phyloP scores from a whole-genome alignment of 2,797 vertebrate genomes.

The Discoglossus pictus region DNA sequence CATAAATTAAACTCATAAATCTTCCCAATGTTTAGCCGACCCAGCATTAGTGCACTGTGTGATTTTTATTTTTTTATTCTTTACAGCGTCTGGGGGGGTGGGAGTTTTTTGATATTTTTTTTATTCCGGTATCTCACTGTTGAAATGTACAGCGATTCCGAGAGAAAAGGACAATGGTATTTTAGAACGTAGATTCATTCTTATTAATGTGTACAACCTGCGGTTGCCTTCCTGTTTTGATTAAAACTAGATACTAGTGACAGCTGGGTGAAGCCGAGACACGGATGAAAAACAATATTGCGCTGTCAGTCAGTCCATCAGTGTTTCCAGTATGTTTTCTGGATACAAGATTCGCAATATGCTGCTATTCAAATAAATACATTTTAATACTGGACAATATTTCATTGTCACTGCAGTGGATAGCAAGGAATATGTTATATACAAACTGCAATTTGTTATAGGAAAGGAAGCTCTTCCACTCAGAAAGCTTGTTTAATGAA shows the following conservation, averaged over 20 bases:
- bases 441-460: constrained; percentile 28
- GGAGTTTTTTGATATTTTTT: constrained; percentile 27
- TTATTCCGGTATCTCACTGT: constrained; percentile 16
- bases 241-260: constrained; percentile 31
- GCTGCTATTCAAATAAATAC: constrained; percentile 36
- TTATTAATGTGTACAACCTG: constrained; percentile 14
- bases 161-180: neutral
- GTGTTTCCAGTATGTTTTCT: constrained; percentile 12
- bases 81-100: too few species aligned
- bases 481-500: constrained; percentile 31
- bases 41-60: constrained; percentile 35
- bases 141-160: neutral
- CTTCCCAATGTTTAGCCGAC: constrained; percentile 46
- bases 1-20: constrained; percentile 53
- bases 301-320: constrained; percentile 27
- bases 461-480: neutral
- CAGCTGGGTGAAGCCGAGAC: constrained; percentile 15
- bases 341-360: constrained; percentile 18
- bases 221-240: constrained; percentile 24
- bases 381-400: constrained; percentile 36
- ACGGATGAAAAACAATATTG: constrained; percentile 24
- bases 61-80: too few species aligned
- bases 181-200: neutral
- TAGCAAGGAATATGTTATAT: constrained; percentile 9
- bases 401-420: constrained; percentile 29